Percentiles rank a stretch among this genome's conserved stretches.
Evolutionary conservation across 2,888 invertebrate genomes (phyloP).

Genomic region (Xanthia togata): DNA sequence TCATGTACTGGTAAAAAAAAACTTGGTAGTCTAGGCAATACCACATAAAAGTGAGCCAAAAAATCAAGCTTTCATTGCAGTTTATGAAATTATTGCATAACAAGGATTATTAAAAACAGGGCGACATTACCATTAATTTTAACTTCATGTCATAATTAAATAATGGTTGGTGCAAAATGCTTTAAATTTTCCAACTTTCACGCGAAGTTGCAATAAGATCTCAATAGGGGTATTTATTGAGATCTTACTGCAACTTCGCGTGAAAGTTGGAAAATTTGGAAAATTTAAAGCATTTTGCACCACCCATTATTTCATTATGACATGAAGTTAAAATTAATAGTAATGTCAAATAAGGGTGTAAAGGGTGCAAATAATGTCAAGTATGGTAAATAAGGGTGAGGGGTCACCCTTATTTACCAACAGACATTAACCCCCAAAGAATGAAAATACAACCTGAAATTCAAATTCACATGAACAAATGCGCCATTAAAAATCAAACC

Average conservation of each 20-base stretch:
- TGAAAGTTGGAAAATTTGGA: background rate
- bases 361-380: no score
- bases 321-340: background rate
- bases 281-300: background rate
- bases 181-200: background rate
- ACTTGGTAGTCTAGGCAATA: no score
- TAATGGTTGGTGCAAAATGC: background rate
- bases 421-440: background rate
- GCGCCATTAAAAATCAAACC: background rate
- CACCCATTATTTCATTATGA: background rate
- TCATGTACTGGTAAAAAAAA: no score
- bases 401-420: background rate
- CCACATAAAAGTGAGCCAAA: no score
- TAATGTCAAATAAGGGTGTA: no score
- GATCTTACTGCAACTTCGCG: background rate
- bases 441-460: background rate
- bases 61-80: no score
- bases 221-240: no score
- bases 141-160: background rate
- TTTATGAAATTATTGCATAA: no score
- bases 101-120: no score
- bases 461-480: background rate
- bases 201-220: background rate
- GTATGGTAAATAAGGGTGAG: no score
- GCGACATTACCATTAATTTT: no score